Evolutionary conservation across 1,140 invertebrate species (phyloP).

Genomic region (Chionoecetes opilio): DNA sequence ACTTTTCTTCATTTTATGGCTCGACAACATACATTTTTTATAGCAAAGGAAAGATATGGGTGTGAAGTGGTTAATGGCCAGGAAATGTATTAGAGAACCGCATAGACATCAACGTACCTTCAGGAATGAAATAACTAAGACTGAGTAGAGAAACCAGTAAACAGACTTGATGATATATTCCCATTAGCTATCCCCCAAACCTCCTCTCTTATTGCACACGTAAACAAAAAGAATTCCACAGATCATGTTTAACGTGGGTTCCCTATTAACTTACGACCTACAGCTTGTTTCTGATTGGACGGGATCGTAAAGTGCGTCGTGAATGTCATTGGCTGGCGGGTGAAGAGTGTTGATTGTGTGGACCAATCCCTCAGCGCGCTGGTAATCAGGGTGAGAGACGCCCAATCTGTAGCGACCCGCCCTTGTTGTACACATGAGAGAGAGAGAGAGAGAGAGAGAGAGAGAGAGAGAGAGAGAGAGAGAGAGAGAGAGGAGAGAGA

Average conservation of each 20-base stretch:
- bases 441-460: not conserved
- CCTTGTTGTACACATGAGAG: not conserved
- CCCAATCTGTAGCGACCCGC: not conserved
- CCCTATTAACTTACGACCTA: not conserved
- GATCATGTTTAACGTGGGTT: not conserved
- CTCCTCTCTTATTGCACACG: no score
- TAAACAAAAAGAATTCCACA: not conserved
- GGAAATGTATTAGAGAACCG: no score
- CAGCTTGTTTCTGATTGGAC: not conserved
- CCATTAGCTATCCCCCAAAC: no score
- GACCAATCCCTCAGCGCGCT: not conserved
- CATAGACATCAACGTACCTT: no score
- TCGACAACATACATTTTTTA: no score
- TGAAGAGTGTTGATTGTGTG: not conserved
- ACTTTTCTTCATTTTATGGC: no score
- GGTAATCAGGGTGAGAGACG: not conserved
- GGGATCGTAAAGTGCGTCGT: not conserved
- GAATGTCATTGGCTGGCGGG: not conserved
- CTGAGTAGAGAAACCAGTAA: no score
- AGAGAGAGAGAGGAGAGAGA: not conserved
- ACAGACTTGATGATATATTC: no score
- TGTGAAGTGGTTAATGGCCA: no score
- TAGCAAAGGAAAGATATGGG: no score
- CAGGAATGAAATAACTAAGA: no score
- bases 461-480: slow-evolving; percentile 17